Evolutionary conservation across 2,888 invertebrate species (phyloP), one percentile per base, ranked within the genome.

Genomic region (Campopleginae sp.): DNA sequence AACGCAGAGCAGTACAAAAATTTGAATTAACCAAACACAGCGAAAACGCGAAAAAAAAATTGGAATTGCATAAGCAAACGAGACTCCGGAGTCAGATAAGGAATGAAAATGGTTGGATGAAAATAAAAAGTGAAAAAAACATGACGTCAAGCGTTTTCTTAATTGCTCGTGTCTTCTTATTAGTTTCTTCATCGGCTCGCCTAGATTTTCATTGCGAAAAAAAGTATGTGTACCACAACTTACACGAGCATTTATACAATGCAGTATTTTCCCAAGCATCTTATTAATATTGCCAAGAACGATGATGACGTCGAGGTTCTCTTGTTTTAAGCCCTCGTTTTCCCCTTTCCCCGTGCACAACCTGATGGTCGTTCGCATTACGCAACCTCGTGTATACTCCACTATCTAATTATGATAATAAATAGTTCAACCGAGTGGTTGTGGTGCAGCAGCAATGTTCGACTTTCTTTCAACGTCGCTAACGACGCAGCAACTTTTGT

Each of bases 381-480:
- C 82, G 82, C 82, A 85, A 85, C 65, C 68, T 81, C 81, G 31
- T 75, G 33, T 54, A 51, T 23, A 66, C 63, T 54, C 23, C 63
- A 66, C 82, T 75, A 85, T 82, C 78, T 76, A 82, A 85, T 85
- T 85, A 79, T 79, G 81, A 85, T 82, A 82, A 82, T 85, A 85
- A 85, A 85, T 82, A 82, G 82, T 79, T 79, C 70, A 48, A 75
- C 61, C 66, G 76, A 76, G 27, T 27, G 12, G 27, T 58, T 27
- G 58, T 27, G 58, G 27, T 58, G 46, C 48, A 71, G 72, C 46
- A 63, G 71, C 42, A 61, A 8, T 33, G 46, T 79, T 65, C 74
- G 78, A 61, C 77, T 85, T 75, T 81, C 72, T 82, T 82, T 75
- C 75, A 58, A 19, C 78, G 61, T 51, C 42, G 42, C 27, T 12